Evolutionary conservation across 1,140 invertebrate species (phyloP), one percentile per base, ranked within the genome.

Genomic region (Nilaparvata lugens): DNA sequence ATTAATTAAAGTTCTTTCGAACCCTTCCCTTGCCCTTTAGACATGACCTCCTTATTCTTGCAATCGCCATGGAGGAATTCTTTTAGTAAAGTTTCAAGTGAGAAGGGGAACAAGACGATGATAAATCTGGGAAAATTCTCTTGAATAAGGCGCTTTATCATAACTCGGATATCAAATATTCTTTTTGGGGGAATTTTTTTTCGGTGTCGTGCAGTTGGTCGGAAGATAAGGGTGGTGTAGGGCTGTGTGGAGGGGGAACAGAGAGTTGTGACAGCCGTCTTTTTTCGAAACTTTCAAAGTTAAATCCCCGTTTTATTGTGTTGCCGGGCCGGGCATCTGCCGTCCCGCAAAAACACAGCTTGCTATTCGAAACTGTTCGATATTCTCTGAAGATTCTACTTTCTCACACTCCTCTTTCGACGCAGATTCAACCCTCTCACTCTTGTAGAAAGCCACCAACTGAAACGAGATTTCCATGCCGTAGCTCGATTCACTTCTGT

Each of bases 251-350:
- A 35, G 9, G 3, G 31, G 9, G 7, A n/a, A n/a, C 7, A 11
- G 31, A 35, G 31, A 35, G 2, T 35, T 35, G 31, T 35, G 31
- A 35, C 31, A 14, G 45, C 4, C 21, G 16, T 23, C 45, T 23
- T 48, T 48, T 48, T 48, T 5, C 16, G 7, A 48, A 48, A 48
- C 45, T 48, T 48, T 48, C 45, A 48, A 48, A 48, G 45, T 48
- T 48, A 48, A 48, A 48, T 48, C 45, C 45, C 13, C 13, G 45
- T 48, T 48, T 48, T 48, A 48, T 48, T 48, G 45, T 48, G 45
- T 48, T 48, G 45, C 45, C 45, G 45, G 16, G 21, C 45, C n/a
- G n/a, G 18, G 5, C 45, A 16, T 9, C 5, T 48, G 14, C 45
- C 45, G 45, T 48, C 21, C 45, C 45, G 18, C 45, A 48, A 18